A percentile compares a stretch with the other conserved stretches of the same genome.
Conservation (phyloP, 1,140 invertebrate genomes). For the Drosophila leontia region DNA sequence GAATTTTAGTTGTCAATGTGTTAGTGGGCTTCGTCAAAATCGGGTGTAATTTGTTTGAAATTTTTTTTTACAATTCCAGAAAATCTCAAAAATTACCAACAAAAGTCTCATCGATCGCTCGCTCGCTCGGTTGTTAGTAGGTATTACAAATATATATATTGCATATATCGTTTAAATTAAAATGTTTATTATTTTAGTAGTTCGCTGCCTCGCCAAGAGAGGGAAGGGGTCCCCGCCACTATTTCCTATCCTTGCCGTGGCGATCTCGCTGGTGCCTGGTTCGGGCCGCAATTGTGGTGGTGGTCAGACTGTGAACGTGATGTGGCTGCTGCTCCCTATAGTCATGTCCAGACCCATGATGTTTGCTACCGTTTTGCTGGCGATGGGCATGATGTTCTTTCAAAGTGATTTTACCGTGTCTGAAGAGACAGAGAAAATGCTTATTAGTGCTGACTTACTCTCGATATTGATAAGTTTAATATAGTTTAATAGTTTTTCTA, state of each 20-base stretch:
- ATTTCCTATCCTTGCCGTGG: constrained; percentile 79
- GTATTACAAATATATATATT: constrained; percentile 35
- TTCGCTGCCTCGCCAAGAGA: constrained; percentile 33
- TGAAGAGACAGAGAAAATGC: constrained; percentile 28
- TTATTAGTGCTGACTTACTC: constrained; percentile 5
- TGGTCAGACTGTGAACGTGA: constrained; percentile 68
- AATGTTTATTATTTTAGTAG: constrained; percentile 35
- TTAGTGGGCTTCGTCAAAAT: constrained; percentile 34
- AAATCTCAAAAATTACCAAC: constrained; percentile 79
- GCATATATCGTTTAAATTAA: constrained; percentile 40
- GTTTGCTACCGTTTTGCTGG: constrained; percentile 50
- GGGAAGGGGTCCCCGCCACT: constrained; percentile 16
- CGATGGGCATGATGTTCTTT: constrained; percentile 67
- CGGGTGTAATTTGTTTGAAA: constrained; percentile 69
- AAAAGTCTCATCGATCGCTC: constrained; percentile 34
- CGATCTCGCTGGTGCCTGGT: constrained; percentile 67
- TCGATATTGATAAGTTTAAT: neutral
- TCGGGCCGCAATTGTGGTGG: constrained; percentile 65
- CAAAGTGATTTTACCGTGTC: constrained; percentile 82
- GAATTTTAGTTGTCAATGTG: constrained; percentile 29
- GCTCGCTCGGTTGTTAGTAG: constrained; percentile 38
- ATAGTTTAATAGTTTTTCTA: constrained; percentile 48
- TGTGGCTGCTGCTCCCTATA: constrained; percentile 57
- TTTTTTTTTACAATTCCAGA: constrained; percentile 58
- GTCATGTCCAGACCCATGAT: constrained; percentile 39